Evolutionary conservation across 2,888 invertebrate species (phyloP).

Genomic region (Pterobdella sp.): DNA sequence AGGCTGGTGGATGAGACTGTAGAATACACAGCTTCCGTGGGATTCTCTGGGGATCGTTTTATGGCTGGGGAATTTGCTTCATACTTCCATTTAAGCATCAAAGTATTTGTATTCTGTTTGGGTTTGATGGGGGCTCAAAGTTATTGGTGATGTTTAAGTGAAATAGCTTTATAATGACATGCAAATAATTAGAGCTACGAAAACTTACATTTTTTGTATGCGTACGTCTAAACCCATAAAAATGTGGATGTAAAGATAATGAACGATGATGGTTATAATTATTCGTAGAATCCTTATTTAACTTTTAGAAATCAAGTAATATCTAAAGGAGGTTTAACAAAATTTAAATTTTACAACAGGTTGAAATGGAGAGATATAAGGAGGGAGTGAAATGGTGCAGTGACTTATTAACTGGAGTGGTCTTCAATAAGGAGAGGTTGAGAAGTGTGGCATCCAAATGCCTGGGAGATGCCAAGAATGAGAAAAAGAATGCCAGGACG

Average conservation of each 20-base stretch:
- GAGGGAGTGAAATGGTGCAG: conserved; percentile 68
- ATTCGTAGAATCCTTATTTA: too few relatives aligned
- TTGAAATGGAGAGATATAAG: conserved; percentile 68
- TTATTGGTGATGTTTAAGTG: too few relatives aligned
- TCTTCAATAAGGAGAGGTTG: conserved; percentile 66
- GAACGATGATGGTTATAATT: too few relatives aligned
- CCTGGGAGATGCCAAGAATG: conserved; percentile 70
- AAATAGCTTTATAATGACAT: too few relatives aligned
- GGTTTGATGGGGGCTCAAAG: too few relatives aligned
- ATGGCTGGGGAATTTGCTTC: conserved; percentile 67
- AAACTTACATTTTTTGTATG: too few relatives aligned
- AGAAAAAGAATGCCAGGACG: conserved; percentile 65
- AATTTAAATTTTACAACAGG: too few relatives aligned
- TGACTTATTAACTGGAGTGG: conserved; percentile 66
- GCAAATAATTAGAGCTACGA: too few relatives aligned
- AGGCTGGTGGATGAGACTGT: conserved; percentile 70
- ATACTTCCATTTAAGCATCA: conserved; percentile 61
- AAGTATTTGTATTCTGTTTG: too few relatives aligned
- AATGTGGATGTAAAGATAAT: too few relatives aligned
- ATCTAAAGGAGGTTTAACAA: neutral
- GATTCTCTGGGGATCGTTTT: conserved; percentile 60
- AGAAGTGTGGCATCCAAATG: conserved; percentile 72
- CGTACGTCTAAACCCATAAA: too few relatives aligned
- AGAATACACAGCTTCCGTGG: conserved; percentile 59
- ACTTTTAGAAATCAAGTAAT: too few relatives aligned